phyloP scores from a whole-genome alignment of 2,888 invertebrate genomes.

The Beris chalybata region DNA sequence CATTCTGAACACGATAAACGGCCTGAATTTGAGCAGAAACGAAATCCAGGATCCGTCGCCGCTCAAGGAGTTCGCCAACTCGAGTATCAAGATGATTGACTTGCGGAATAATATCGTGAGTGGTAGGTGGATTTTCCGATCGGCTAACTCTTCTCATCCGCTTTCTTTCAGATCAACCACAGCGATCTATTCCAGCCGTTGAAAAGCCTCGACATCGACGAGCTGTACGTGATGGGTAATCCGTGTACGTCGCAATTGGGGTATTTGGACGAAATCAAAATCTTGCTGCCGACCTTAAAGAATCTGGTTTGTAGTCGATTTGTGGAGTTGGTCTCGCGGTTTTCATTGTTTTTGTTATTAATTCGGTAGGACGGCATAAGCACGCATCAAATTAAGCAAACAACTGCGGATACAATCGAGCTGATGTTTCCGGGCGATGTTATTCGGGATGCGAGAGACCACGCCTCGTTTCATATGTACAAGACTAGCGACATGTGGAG shows the following conservation, averaged over 20 bases:
- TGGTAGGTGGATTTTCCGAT: background rate
- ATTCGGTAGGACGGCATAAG: slow-evolving; percentile 30
- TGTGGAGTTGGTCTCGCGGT: background rate
- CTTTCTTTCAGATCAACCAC: slow-evolving; percentile 33
- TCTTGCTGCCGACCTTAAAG: slow-evolving; percentile 31
- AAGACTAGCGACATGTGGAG: slow-evolving; percentile 37
- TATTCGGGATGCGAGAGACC: slow-evolving; percentile 23
- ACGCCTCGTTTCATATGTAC: slow-evolving; percentile 29
- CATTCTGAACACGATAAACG: slow-evolving; percentile 37
- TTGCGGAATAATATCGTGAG: slow-evolving; percentile 39
- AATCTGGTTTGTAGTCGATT: slow-evolving; percentile 28
- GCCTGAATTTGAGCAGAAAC: slow-evolving; percentile 38
- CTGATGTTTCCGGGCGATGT: slow-evolving; percentile 35
- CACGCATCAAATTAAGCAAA: slow-evolving; percentile 21
- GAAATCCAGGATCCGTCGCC: slow-evolving; percentile 31
- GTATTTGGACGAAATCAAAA: slow-evolving; percentile 30
- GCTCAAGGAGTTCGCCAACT: slow-evolving; percentile 22
- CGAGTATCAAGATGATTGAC: slow-evolving; percentile 36
- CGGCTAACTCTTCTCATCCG: background rate
- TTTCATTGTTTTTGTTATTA: slow-evolving; percentile 13
- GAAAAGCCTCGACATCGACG: slow-evolving; percentile 27
- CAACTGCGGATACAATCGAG: slow-evolving; percentile 28
- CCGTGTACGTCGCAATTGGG: slow-evolving; percentile 26
- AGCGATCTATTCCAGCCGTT: slow-evolving; percentile 32
- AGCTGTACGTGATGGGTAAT: slow-evolving; percentile 37